These are phyloP conservation scores for Myocastor coypus DNA, from an alignment of 2,113 vertebrate genomes.

Conservation along the genomic window DNA sequence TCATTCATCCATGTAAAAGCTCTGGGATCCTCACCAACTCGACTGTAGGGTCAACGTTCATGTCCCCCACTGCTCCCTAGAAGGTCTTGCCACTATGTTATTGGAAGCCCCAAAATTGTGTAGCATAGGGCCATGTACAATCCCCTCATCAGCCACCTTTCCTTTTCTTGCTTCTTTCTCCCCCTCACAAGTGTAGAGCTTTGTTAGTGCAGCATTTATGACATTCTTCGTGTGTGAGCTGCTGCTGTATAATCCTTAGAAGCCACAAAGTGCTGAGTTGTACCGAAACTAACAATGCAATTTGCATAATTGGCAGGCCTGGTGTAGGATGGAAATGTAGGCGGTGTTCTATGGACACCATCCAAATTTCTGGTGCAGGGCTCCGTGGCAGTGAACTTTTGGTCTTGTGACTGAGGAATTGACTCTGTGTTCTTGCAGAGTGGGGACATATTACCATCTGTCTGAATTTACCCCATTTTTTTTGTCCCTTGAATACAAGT, in stretches of 20 bases:
- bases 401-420: accelerated
- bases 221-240: background rate
- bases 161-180: background rate
- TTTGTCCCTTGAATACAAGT: background rate
- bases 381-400: accelerated
- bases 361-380: background rate
- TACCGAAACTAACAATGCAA: background rate
- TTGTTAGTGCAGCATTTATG: background rate
- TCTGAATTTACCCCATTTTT: accelerated
- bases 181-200: background rate
- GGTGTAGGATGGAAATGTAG: background rate
- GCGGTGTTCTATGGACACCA: background rate
- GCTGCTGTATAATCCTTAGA: background rate
- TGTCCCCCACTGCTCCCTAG: background rate
- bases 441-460: background rate
- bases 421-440: background rate
- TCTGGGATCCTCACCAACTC: background rate
- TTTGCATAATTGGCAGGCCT: background rate
- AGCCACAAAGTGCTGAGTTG: background rate
- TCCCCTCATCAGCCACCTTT: accelerated
- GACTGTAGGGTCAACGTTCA: background rate
- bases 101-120: background rate
- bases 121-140: too few species aligned
- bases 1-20: background rate
- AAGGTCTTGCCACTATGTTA: background rate